phyloP scores from a whole-genome alignment of 2,113 vertebrate species.

The Mus spicilegus region DNA sequence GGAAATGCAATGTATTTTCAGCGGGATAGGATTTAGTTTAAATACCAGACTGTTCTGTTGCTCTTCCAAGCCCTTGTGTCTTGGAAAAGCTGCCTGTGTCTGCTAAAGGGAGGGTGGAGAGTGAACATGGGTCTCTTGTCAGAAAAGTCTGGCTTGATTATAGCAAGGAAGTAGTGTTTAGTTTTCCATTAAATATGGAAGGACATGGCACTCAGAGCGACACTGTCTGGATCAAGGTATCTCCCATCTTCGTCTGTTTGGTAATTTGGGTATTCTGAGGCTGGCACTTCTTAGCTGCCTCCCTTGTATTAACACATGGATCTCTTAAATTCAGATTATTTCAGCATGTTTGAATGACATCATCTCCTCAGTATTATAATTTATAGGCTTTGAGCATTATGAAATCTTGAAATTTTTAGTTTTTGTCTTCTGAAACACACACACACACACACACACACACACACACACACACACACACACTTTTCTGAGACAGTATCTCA shows the following conservation, averaged over 20 bases:
- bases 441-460: background rate
- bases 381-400: background rate
- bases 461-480: background rate
- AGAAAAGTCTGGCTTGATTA: background rate
- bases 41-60: background rate
- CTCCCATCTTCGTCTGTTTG: too few species aligned
- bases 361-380: background rate
- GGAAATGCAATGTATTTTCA: background rate
- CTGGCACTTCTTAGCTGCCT: background rate
- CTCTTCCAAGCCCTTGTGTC: background rate
- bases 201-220: background rate
- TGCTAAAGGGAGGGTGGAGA: background rate
- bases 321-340: slow-evolving; percentile 7
- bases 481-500: background rate
- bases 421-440: background rate
- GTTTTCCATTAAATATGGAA: background rate
- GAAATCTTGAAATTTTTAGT: slow-evolving; percentile 41
- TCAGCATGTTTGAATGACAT: background rate
- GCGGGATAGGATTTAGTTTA: background rate
- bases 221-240: background rate
- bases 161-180: background rate
- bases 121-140: background rate
- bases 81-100: background rate
- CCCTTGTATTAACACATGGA: background rate
- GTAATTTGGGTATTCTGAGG: background rate